These are phyloP conservation scores for Ectropis crepuscularia DNA, from an alignment of 2,888 invertebrate species.

Conservation along the genomic window DNA sequence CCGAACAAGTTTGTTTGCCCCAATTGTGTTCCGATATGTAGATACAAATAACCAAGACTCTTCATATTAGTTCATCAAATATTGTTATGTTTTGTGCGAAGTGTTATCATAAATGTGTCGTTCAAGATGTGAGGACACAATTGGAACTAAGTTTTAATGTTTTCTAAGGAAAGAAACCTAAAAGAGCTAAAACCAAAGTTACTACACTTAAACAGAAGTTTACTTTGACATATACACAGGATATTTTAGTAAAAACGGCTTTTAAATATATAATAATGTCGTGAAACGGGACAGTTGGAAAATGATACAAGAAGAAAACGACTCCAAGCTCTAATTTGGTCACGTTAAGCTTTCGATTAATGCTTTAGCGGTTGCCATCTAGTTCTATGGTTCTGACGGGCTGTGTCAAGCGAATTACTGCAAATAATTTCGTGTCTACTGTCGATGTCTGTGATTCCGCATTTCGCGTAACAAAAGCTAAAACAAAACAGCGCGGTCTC, in stretches of 20 bases:
- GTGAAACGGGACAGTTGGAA: slow-evolving; percentile 77
- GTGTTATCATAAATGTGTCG: slow-evolving; percentile 42
- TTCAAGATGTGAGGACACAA: slow-evolving; percentile 48
- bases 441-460: slow-evolving; percentile 39
- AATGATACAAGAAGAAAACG: slow-evolving; percentile 77
- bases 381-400: slow-evolving; percentile 51
- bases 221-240: slow-evolving; percentile 54
- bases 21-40: slow-evolving; percentile 50
- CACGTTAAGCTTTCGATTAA: slow-evolving; percentile 80
- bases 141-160: slow-evolving; percentile 55
- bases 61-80: slow-evolving; percentile 22
- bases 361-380: slow-evolving; percentile 71
- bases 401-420: slow-evolving; percentile 64
- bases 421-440: slow-evolving; percentile 57
- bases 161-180: slow-evolving; percentile 51
- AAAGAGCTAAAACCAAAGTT: slow-evolving; percentile 47
- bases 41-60: slow-evolving; percentile 14
- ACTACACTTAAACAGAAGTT: slow-evolving; percentile 54
- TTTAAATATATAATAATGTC: slow-evolving; percentile 66
- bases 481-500: slow-evolving; percentile 45
- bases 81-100: slow-evolving; percentile 44
- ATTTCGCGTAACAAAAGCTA: slow-evolving; percentile 45
- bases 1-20: slow-evolving; percentile 42
- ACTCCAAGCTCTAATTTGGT: slow-evolving; percentile 80
- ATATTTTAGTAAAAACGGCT: slow-evolving; percentile 61